Evolutionary conservation across 2,797 vertebrate genomes (phyloP).

Genomic region (Sebastolobus alascanus): DNA sequence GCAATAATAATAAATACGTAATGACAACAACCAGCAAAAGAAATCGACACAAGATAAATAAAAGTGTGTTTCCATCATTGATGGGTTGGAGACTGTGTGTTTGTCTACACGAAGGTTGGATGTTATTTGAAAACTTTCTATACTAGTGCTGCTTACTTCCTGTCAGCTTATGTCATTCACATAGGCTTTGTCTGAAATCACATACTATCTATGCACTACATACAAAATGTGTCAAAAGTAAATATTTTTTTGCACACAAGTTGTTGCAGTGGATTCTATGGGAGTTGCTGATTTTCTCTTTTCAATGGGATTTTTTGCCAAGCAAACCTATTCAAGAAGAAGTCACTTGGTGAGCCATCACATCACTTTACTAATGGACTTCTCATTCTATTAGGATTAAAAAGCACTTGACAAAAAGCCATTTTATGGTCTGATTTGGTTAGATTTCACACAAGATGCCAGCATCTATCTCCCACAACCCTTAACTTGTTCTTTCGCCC

Average conservation of each 20-base stretch:
- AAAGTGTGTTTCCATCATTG: neutral
- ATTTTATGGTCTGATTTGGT: constrained; percentile 28
- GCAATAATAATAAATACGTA: neutral
- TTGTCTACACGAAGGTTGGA: neutral
- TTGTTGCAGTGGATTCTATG: neutral
- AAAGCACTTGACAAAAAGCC: constrained; percentile 27
- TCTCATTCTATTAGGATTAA: constrained; percentile 12
- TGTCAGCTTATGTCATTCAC: too few relatives aligned
- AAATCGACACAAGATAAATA: neutral
- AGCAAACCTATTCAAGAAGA: neutral
- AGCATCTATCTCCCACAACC: constrained; percentile 15
- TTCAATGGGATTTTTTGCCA: neutral
- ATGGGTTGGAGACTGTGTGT: neutral
- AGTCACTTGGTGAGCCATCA: constrained; percentile 5
- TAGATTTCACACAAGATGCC: constrained; percentile 27
- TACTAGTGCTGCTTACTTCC: neutral
- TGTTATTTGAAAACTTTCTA: neutral
- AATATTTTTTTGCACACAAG: neutral
- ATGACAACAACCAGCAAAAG: neutral
- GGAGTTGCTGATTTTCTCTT: neutral
- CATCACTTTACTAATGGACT: neutral
- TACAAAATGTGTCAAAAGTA: too few relatives aligned
- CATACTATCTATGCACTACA: too few relatives aligned
- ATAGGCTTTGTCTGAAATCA: too few relatives aligned
- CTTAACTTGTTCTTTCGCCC: neutral